Conservation (phyloP, 2,797 vertebrate genomes). For the Pseudochromis fuscus region DNA sequence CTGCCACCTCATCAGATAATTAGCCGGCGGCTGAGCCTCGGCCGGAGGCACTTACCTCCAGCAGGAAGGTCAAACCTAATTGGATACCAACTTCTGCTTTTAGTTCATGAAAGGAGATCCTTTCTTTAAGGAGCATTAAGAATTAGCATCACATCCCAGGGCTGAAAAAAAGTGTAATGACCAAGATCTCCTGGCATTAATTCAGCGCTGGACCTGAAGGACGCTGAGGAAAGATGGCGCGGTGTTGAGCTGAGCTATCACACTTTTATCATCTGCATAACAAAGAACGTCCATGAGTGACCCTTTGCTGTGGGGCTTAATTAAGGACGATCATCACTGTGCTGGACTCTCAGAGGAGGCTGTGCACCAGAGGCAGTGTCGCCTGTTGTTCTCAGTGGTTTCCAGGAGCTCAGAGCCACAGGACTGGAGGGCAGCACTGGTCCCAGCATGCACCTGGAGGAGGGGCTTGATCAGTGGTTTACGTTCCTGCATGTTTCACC, state of each 20-base stretch:
- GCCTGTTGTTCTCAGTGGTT: not conserved
- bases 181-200: too few relatives aligned
- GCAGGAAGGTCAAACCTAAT: slow-evolving; percentile 17
- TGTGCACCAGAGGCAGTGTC: not conserved
- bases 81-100: not conserved
- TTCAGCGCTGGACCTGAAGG: too few relatives aligned
- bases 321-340: not conserved
- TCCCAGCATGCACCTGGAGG: too few relatives aligned
- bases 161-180: too few relatives aligned
- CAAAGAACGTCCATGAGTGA: not conserved
- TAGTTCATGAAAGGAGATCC: not conserved
- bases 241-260: too few relatives aligned
- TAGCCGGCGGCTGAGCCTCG: too few relatives aligned
- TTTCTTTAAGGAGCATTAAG: not conserved
- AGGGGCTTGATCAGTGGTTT: not conserved
- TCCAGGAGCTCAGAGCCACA: not conserved
- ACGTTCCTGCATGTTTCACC: not conserved
- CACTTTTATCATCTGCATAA: not conserved
- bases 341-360: not conserved
- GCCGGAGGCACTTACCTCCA: not conserved
- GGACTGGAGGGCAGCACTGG: not conserved
- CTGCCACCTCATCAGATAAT: not conserved
- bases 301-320: not conserved
- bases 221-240: too few relatives aligned
- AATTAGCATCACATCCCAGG: too few relatives aligned